Evolutionary conservation across 1,140 invertebrate genomes (phyloP).

Genomic region (Nylanderia fulva): DNA sequence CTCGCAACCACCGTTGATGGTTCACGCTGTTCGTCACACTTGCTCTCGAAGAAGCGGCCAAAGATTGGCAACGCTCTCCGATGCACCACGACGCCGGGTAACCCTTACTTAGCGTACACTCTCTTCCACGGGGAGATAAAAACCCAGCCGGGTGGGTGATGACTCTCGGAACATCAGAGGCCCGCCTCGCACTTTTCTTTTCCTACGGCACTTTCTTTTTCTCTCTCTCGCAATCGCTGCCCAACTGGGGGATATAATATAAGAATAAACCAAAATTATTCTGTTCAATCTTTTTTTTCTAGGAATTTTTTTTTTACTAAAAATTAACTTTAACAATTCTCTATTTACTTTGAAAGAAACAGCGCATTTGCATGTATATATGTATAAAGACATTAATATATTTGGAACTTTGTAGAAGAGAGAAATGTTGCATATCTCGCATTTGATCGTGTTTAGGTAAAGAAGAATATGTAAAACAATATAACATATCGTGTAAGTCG

Average conservation of each 20-base stretch:
- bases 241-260: neutral
- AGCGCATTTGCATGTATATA: too few species aligned
- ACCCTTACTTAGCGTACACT: slow-evolving; percentile 80
- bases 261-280: too few species aligned
- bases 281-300: too few species aligned
- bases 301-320: too few species aligned
- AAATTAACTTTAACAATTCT: too few species aligned
- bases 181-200: slow-evolving; percentile 62
- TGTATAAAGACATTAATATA: too few species aligned
- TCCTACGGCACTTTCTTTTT: slow-evolving; percentile 21
- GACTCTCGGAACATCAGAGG: slow-evolving; percentile 81
- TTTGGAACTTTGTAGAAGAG: too few species aligned
- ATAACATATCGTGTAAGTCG: too few species aligned
- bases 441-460: too few species aligned
- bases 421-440: too few species aligned
- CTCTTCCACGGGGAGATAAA: slow-evolving; percentile 75
- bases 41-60: slow-evolving; percentile 74
- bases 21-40: slow-evolving; percentile 80
- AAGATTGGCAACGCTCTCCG: slow-evolving; percentile 67
- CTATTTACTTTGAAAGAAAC: too few species aligned
- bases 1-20: slow-evolving; percentile 73
- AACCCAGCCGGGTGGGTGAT: slow-evolving; percentile 66
- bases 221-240: neutral
- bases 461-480: too few species aligned
- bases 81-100: slow-evolving; percentile 61